phyloP scores from a whole-genome alignment of 2,113 vertebrate genomes.

The Tyto alba region DNA sequence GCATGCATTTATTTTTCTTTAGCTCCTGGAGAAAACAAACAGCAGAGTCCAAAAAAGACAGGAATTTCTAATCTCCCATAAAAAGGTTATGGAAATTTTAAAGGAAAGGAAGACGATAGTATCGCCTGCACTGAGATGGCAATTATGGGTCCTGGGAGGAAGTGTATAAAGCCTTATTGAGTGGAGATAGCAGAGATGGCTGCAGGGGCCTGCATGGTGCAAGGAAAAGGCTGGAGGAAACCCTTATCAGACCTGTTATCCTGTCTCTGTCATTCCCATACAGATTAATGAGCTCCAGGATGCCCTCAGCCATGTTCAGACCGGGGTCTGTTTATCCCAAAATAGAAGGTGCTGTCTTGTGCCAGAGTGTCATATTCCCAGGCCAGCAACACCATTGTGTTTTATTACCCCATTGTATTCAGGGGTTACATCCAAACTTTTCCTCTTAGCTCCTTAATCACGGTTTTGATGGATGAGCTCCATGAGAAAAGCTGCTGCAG shows the following conservation, averaged over 20 bases:
- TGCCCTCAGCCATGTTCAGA: conserved; percentile 67
- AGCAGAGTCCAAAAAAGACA: conserved; percentile 28
- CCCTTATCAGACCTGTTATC: conserved; percentile 75
- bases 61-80: conserved; percentile 59
- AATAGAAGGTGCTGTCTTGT: conserved; percentile 74
- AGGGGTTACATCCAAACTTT: conserved; percentile 75
- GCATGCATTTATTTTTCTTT: conserved; percentile 1
- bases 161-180: conserved; percentile 61
- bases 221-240: conserved; percentile 74
- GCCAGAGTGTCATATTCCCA: conserved; percentile 69
- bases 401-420: conserved; percentile 77
- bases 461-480: conserved; percentile 58
- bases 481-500: conserved; percentile 9
- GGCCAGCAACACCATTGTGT: conserved; percentile 76
- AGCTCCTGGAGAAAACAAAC: conserved; percentile 52
- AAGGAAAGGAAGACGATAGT: conserved; percentile 64
- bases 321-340: conserved; percentile 61
- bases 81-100: conserved; percentile 58
- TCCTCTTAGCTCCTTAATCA: conserved; percentile 74
- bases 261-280: conserved; percentile 76
- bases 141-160: conserved; percentile 67
- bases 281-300: conserved; percentile 76
- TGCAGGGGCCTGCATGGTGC: conserved; percentile 18
- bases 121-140: conserved; percentile 37
- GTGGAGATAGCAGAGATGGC: not conserved